These are phyloP conservation scores for Rhabdornis inornatus DNA, from an alignment of 2,113 vertebrate species.

Conservation along the genomic window DNA sequence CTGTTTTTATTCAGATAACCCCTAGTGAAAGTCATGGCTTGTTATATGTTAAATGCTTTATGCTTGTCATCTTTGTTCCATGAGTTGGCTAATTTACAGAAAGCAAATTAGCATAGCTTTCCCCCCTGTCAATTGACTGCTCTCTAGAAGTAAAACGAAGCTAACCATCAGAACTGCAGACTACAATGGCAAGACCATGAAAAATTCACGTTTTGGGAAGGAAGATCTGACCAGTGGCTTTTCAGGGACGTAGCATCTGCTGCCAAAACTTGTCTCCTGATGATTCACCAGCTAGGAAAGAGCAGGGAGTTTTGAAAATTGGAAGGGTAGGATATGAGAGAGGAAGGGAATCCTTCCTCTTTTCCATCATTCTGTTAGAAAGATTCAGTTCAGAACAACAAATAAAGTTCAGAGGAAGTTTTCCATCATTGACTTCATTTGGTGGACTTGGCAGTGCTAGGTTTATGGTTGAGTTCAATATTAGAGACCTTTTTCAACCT, in stretches of 20 bases:
- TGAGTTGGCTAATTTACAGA: neutral
- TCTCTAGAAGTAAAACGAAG: neutral
- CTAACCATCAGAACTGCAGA: neutral
- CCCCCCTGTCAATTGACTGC: neutral
- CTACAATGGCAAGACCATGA: neutral
- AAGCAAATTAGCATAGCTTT: neutral
- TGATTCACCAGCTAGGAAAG: neutral
- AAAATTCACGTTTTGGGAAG: neutral
- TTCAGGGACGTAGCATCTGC: neutral
- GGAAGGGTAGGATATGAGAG: neutral
- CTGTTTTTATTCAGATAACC: constrained; percentile 48
- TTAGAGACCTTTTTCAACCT: neutral
- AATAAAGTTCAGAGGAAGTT: neutral
- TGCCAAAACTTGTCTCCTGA: neutral
- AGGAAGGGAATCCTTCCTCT: neutral
- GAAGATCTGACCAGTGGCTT: neutral
- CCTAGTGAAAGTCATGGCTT: neutral
- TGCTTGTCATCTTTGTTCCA: constrained; percentile 12
- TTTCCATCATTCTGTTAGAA: neutral
- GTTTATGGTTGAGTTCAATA: rapidly evolving
- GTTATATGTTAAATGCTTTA: neutral
- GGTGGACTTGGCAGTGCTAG: neutral
- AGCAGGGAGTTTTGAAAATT: neutral
- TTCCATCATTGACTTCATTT: neutral
- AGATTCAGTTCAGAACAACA: neutral